Base-by-base conservation (phyloP, 2,888 invertebrate genomes). In the Byasa hedistus region DNA sequence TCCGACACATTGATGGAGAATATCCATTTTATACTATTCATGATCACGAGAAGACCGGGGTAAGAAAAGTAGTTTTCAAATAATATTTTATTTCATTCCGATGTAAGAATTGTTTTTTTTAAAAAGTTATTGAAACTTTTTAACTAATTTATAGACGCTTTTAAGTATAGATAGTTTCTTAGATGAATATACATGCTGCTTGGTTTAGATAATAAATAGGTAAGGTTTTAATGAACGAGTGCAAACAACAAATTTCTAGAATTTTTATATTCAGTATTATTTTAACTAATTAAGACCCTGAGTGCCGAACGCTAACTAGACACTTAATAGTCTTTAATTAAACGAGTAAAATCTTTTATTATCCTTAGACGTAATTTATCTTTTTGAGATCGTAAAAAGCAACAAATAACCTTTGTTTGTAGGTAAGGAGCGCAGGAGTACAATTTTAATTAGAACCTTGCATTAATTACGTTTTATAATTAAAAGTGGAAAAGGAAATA, bases 401-500 rank as follows among this genome's bases (percentile, higher is more conserved):
- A 51, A 66, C 62, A 62, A 62, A 62, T 59, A 44, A 36, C 62
- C 59, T 66, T 63, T 66, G 66, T 66, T 59, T 63, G 55, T 62
- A 55, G 59, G 60, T 57, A 60, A 60, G 56, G 52, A 67, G 66
- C 60, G 64, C 51, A 60, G 27, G 64, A 56, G 64, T 67, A 67
- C 67, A 23, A 64, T 67, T 67, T 67, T 67, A 67, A 67, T 64
- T 67, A 67, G 64, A 52, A 61, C 64, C 67, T 64, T 67, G 67
- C 64, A 64, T 67, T 67, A 67, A 67, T 67, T 67, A 64, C 60
- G 60, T 64, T 67, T 64, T 60, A 64, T 66, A 63, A 62, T 67
- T 67, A 67, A 67, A 67, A 66, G 66, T 66, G 36, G 44, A 61
- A 64, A 64, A 64, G 57, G 57, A 27, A 67, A 67, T 64, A 58